phyloP scores from a whole-genome alignment of 2,113 vertebrate genomes.

The Tragelaphus imberbis region DNA sequence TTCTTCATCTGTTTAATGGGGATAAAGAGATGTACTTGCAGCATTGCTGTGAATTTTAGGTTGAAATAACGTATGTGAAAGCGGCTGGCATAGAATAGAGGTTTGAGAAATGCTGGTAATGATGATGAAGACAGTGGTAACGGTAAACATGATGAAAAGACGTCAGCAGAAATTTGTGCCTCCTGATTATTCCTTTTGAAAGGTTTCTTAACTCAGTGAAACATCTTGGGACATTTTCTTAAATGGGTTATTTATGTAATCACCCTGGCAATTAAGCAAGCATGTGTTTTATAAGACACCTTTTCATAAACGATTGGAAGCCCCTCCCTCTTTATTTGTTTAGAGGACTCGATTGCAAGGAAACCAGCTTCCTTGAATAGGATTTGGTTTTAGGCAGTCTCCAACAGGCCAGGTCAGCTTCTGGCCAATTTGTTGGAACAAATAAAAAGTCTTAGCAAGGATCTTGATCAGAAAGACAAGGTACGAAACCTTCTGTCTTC shows the following conservation, averaged over 20 bases:
- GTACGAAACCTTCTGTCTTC: conserved; percentile 1
- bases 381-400: not conserved
- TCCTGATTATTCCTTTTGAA: not conserved
- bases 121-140: not conserved
- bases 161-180: not conserved
- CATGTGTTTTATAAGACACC: not conserved
- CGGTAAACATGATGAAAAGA: not conserved
- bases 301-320: not conserved
- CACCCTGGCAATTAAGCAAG: not conserved
- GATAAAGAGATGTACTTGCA: not conserved
- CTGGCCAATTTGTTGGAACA: conserved; percentile 7
- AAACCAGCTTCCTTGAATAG: conserved; percentile 18
- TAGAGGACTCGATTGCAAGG: not conserved
- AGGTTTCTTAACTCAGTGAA: not conserved
- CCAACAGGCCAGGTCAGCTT: not conserved
- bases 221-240: not conserved
- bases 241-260: not conserved
- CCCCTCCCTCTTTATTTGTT: not conserved
- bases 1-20: not conserved
- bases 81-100: not conserved
- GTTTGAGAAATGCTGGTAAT: accelerated
- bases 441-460: conserved; percentile 39
- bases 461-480: not conserved
- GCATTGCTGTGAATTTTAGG: not conserved
- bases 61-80: not conserved